phyloP scores from a whole-genome alignment of 2,888 invertebrate genomes.

The Celastrina argiolus region DNA sequence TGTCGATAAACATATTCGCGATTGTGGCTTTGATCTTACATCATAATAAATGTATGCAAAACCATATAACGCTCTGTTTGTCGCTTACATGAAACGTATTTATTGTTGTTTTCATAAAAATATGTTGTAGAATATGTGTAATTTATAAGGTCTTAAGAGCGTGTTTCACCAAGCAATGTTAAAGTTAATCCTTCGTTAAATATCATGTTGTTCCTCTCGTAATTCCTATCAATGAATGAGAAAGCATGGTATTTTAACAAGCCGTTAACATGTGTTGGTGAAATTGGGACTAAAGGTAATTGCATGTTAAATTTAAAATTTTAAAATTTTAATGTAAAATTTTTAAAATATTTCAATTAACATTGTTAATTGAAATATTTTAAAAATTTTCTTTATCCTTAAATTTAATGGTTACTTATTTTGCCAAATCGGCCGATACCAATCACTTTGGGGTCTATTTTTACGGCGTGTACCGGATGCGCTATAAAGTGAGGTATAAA shows the following conservation, averaged over 20 bases:
- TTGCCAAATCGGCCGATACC: conserved; percentile 60
- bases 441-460: conserved; percentile 69
- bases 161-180: too few species aligned
- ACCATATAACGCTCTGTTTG: not conserved
- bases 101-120: not conserved
- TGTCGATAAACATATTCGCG: not conserved
- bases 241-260: too few species aligned
- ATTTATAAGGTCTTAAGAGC: too few species aligned
- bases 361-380: not conserved
- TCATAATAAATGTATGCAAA: not conserved
- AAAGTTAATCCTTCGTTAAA: too few species aligned
- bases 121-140: too few species aligned
- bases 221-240: too few species aligned
- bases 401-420: conserved; percentile 67
- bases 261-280: too few species aligned
- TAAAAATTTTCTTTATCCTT: conserved; percentile 47
- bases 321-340: too few species aligned
- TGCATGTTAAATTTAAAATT: too few species aligned
- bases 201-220: too few species aligned
- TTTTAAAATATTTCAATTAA: not conserved
- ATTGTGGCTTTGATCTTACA: not conserved
- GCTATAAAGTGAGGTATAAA: conserved; percentile 70
- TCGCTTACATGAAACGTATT: not conserved
- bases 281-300: too few species aligned
- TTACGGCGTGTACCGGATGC: conserved; percentile 68